Base-by-base conservation (phyloP, 2,797 vertebrate genomes). In the Rhinatrema bivittatum region DNA sequence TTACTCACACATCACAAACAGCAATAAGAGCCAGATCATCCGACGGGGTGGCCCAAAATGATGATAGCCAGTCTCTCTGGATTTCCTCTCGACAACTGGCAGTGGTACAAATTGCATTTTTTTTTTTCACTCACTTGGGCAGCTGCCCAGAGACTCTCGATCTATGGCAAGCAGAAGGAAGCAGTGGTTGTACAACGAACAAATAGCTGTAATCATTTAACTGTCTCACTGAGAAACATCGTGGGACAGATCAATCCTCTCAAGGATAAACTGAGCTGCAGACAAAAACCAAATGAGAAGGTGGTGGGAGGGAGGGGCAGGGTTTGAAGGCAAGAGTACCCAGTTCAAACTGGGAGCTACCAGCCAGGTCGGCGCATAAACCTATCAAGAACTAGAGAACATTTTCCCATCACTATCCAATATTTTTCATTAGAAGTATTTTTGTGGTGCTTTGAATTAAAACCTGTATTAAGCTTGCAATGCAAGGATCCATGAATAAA, bases 161-260 rank as follows among this genome's bases (percentile, higher is more conserved):
- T 46, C 16, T 22, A 16, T 4, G 15, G 14, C 25, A 31, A 54
- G 28, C 33, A 31, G 32, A 19, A 60, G 8, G 10, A 50, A 54
- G 18, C 20, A 44, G 19, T 24, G 14, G 25, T 3, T 41, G 34
- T 26, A 35, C 29, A 40, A 20, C 14, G 16, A 56, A 10, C 33
- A 43, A 48, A 56, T 15, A 29, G 34, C 10, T 46, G 23, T 25
- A 46, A 50, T 38, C 13, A 30, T 45, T 56, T 30, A 39, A 52
- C 16, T 33, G 9, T 10, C 29, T 53, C 54, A 45, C 15, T 40
- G 23, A 16, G 10, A 26, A 33, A 31, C 25, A 31, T 30, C 14
- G 28, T 48, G 10, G 46, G 26, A 25, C 16, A 10, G 35, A 56
- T 53, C 14, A 45, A 33, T 42, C 47, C 12, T 54, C 41, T 39